Conservation (phyloP, 2,113 vertebrate species). For the human (Homo sapiens) region DNA sequence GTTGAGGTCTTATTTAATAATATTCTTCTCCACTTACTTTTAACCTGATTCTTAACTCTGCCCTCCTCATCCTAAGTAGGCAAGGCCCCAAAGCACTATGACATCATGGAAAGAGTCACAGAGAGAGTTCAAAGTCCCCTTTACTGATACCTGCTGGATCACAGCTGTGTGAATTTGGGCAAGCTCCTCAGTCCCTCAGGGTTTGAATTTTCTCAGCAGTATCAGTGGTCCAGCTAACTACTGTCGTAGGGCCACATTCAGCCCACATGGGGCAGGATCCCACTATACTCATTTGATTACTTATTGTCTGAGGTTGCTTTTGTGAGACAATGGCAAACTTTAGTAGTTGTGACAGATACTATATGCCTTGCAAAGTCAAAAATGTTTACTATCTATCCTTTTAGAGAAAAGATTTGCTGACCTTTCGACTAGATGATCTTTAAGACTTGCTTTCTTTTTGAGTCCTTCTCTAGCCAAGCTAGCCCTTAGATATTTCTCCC, state of each 20-base stretch:
- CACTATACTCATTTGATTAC: not conserved
- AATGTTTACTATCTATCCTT: not conserved
- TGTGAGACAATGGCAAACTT: not conserved
- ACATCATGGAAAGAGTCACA: not conserved
- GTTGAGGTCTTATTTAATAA: not conserved
- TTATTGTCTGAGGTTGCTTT: not conserved
- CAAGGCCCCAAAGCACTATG: not conserved
- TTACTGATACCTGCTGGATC: fast-evolving
- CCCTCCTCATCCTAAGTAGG: not conserved
- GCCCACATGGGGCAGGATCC: not conserved
- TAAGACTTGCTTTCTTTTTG: not conserved
- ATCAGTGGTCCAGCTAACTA: not conserved
- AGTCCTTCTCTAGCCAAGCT: not conserved
- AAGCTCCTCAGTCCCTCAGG: not conserved
- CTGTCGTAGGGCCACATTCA: not conserved
- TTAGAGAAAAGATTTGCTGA: not conserved
- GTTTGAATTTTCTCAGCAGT: not conserved
- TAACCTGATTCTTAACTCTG: not conserved
- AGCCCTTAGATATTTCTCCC: not conserved
- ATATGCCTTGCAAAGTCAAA: not conserved
- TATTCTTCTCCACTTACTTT: not conserved
- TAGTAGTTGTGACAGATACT: not conserved
- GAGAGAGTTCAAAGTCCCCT: not conserved
- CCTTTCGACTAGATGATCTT: not conserved
- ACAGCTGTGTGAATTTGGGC: not conserved